Evolutionary conservation across 2,888 invertebrate species (phyloP), one percentile per base, ranked within the genome.

Genomic region (Morinoia aosen): DNA sequence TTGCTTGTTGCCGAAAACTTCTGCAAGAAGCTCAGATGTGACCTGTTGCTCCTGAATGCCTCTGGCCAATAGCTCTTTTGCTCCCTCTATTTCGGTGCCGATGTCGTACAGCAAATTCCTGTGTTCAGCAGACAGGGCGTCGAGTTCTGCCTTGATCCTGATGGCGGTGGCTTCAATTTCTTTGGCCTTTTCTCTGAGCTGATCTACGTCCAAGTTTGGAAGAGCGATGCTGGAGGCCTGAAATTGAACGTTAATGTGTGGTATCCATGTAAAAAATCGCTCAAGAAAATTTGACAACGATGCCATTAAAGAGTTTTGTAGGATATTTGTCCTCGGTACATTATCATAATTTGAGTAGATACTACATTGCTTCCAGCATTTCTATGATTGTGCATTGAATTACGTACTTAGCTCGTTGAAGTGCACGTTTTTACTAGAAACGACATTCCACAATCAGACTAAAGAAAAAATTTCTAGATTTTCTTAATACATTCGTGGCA

Each of bases 21-120:
- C 98, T 0, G 98, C 98, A 95, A 99, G 97, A 19, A 99, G 97
- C 96, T 98, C 98, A 97, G 98, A 98, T 3, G 99, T 98, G 95
- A 98, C 98, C 97, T 98, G 98, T 97, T 99, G 99, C 97, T 98
- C 98, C 95, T 98, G 97, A 91, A 97, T 97, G 0, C 98, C 98
- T 96, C 97, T 97, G 58, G 97, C 97, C 40, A 98, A 97, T 88
- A 98, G 97, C 5, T 97, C 97, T 95, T 97, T 97, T 0, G 97
- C 97, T 94, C 97, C 97, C 2, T 97, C 97, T 40, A 97, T 98
- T 97, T 98, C 98, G 0, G 98, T 98, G n/a, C 98, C 97, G 3
- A 99, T 97, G 58, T 97, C 97, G 0, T 97, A 97, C 95, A 98
- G 96, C 64, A 97, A 97, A 2, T 98, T 10, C 98, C 98, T 88